These are phyloP conservation scores for Eristalis pertinax DNA, from an alignment of 2,888 invertebrate genomes.

Conservation along the genomic window DNA sequence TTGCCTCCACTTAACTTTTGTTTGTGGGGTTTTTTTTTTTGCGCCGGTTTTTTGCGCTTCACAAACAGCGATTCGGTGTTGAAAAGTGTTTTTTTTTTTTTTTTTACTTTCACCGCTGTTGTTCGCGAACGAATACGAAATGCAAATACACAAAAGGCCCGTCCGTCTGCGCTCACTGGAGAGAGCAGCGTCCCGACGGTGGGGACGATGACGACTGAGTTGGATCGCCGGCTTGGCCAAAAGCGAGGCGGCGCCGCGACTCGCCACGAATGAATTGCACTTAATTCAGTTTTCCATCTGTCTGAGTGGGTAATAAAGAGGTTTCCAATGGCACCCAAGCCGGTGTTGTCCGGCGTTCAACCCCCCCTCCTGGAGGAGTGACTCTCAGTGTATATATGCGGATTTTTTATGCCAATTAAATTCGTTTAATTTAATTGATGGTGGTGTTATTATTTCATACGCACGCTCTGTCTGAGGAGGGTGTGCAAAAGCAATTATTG, in stretches of 20 bases:
- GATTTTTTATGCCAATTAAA: slow-evolving; percentile 63
- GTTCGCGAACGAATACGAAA: slow-evolving; percentile 18
- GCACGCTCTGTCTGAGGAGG: slow-evolving; percentile 37
- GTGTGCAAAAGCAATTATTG: slow-evolving; percentile 57
- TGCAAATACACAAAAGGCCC: slow-evolving; percentile 44
- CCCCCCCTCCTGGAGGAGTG: slow-evolving; percentile 3
- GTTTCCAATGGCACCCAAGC: slow-evolving; percentile 58
- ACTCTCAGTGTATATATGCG: slow-evolving; percentile 5
- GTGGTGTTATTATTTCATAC: slow-evolving; percentile 50
- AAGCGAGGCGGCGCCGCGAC: too few species aligned
- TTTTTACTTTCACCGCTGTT: slow-evolving; percentile 25
- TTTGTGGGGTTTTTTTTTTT: slow-evolving; percentile 9
- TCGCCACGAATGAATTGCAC: slow-evolving; percentile 43
- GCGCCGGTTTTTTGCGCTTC: neutral
- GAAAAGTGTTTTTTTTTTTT: too few species aligned
- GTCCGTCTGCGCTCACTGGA: slow-evolving; percentile 2
- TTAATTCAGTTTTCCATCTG: slow-evolving; percentile 71
- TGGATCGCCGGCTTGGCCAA: neutral
- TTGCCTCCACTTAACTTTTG: slow-evolving; percentile 51
- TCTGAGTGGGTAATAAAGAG: slow-evolving; percentile 72
- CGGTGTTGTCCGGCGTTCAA: neutral
- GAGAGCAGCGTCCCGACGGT: neutral
- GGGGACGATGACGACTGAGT: neutral
- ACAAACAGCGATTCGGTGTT: slow-evolving; percentile 41
- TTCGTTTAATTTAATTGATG: slow-evolving; percentile 69